Base-by-base conservation (phyloP, 2,888 invertebrate genomes). In the Acrobasis repandana region DNA sequence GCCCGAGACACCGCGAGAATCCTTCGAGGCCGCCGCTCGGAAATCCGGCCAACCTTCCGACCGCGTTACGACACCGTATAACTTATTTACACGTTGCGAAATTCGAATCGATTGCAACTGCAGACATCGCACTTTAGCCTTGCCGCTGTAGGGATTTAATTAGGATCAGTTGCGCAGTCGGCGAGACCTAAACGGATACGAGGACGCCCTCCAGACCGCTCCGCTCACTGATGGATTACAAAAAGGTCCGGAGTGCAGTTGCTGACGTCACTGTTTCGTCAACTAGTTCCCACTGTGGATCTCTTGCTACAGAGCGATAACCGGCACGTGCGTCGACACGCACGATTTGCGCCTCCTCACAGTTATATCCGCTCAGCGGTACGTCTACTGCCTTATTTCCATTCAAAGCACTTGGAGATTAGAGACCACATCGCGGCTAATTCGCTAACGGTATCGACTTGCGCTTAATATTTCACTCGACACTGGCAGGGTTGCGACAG, bases 21-120 rank as follows among this genome's bases (percentile, higher is more conserved):
- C 90, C 90, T 89, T 86, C 86, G 90, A 87, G 89, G 90, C 87
- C 90, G 80, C 80, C 83, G 89, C 79, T 90, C 91, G 91, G 91
- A 92, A 92, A 92, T 92, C 91, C 91, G 91, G 91, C 91, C 91
- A 91, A 91, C 91, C 91, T 91, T 91, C 91, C 91, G 90, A 90
- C 87, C 84, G 84, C 83, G 82, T 92, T 92, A 90, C 91, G 86
- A 91, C 91, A 92, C 85, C 82, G 86, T 85, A 85, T 89, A 89
- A 90, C 90, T 90, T 90, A 90, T 90, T 89, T 90, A 89, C 87
- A 85, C 83, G 86, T 91, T 91, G 91, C 90, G 90, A 91, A 91
- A 91, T 90, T 78, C 82, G 89, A 89, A 90, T 91, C 90, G 91
- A 90, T 91, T 90, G 91, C 91, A 89, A 88, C 89, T 88, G 89